A percentile compares a stretch with the other conserved stretches of the same genome.
These are phyloP conservation scores for Microcebus lehilahytsara DNA, from an alignment of 2,113 vertebrate genomes.

Conservation along the genomic window DNA sequence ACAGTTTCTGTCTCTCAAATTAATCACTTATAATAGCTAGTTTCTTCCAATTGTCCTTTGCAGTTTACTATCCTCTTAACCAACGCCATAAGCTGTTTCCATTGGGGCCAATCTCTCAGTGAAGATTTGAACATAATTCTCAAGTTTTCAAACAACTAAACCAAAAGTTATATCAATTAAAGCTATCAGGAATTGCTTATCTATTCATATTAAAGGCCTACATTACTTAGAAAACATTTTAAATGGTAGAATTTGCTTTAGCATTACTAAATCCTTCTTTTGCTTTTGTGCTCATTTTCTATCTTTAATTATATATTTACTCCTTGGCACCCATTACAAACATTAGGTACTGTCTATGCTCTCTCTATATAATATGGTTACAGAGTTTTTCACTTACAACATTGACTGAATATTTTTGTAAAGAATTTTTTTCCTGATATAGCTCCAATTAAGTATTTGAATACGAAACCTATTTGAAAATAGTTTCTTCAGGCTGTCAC, in stretches of 20 bases:
- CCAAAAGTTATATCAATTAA: background rate
- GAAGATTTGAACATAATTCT: background rate
- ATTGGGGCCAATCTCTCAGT: background rate
- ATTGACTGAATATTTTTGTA: constrained; percentile 17
- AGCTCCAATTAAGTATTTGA: constrained; percentile 61
- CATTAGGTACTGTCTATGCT: background rate
- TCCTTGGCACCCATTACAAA: background rate
- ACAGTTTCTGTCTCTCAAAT: background rate
- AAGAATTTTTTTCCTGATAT: constrained; percentile 28
- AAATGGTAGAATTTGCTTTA: background rate
- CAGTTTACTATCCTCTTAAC: background rate
- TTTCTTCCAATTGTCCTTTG: background rate
- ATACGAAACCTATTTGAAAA: constrained; percentile 51
- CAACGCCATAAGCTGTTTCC: background rate
- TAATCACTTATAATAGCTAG: background rate
- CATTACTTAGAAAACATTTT: constrained; percentile 10
- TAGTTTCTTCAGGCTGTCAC: constrained; percentile 50
- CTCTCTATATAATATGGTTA: background rate
- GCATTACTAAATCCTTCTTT: background rate
- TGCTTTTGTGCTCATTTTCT: background rate
- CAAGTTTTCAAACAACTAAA: background rate
- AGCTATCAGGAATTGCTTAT: background rate
- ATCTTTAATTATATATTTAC: background rate
- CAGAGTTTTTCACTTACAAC: constrained; percentile 36
- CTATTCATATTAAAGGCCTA: background rate